Base-by-base conservation (phyloP, 2,113 vertebrate species). In the Anas platyrhynchos region DNA sequence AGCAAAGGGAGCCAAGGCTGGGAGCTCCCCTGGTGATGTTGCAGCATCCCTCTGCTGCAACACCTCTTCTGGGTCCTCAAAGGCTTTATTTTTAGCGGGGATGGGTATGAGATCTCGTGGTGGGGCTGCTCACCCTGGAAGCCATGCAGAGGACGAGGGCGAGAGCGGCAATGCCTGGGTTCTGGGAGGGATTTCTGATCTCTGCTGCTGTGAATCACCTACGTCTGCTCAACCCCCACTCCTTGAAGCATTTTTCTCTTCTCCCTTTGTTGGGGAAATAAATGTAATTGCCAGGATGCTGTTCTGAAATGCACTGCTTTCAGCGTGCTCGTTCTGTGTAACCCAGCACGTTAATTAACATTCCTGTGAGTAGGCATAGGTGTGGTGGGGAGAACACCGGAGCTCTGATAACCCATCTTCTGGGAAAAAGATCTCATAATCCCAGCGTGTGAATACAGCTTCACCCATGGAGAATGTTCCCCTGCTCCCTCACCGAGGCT, bases 81-180 rank as follows among this genome's bases (percentile, higher is more conserved):
- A 23, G 38, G 12, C 41, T 94, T 96, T 95, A 93, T 96, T 97
- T 97, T 94, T 83, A 97, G 92, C 11, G 29, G 82, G 94, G 89
- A 84, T 84, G 55, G 58, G 91, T 96, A 87, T 90, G 46, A 89
- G 94, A 56, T 92, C 80, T 88, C 93, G 29, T 9, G 22, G 34
- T 92, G 83, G 94, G 96, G 88, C 90, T 36, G 13, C 93, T 91
- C 68, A 68, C 86, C 82, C 80, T 44, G 36, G 52, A 94, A 93
- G 84, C 23, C 50, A 26, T 52, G 23, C 23, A 52, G 50, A 52
- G 50, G 50, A 52, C 7, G 50, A 52, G 23, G 50, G 50, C 2
- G 23, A 52, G 12, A 52, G 50, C 50, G 4, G 50, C 50, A 26
- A 13, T 52, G 50, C 50, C 50, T 52, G 50, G 50, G 50, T 80